Conservation (phyloP, 2,797 vertebrate species). For the Acrossocheilus wenchowensis region DNA sequence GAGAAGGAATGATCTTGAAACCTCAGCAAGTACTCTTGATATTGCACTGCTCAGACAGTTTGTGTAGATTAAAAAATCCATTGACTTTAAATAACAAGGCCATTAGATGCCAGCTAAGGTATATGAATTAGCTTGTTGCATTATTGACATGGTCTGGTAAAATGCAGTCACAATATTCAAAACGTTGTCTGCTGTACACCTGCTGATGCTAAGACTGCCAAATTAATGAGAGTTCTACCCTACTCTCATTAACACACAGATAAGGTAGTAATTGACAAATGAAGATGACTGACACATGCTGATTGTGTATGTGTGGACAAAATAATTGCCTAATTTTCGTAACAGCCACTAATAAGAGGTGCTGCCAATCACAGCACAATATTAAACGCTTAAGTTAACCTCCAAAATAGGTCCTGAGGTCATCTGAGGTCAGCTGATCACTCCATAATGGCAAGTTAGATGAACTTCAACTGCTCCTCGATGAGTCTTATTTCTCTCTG, state of each 20-base stretch:
- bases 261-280: slow-evolving; percentile 12
- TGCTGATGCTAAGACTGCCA: slow-evolving; percentile 4
- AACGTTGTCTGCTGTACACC: not conserved
- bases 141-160: not conserved
- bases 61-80: slow-evolving; percentile 46
- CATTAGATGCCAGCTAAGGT: slow-evolving; percentile 5
- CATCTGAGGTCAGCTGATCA: slow-evolving; percentile 15
- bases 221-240: slow-evolving; percentile 32
- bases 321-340: slow-evolving; percentile 33
- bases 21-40: slow-evolving; percentile 25
- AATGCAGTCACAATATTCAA: slow-evolving; percentile 31
- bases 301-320: slow-evolving; percentile 11
- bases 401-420: slow-evolving; percentile 16
- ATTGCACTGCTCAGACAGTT: slow-evolving; percentile 15
- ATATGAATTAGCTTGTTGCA: slow-evolving; percentile 2
- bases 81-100: slow-evolving; percentile 30
- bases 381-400: slow-evolving; percentile 15
- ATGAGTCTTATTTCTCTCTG: slow-evolving; percentile 23
- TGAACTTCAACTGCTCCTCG: not conserved
- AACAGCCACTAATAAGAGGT: slow-evolving; percentile 21
- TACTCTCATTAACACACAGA: slow-evolving; percentile 28
- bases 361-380: slow-evolving; percentile 30
- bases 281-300: slow-evolving; percentile 13
- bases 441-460: not conserved
- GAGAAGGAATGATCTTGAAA: slow-evolving; percentile 7